A percentile compares a stretch with the other conserved stretches of the same genome.
Conservation (phyloP, 2,888 invertebrate genomes). For the Drosophila anceps region DNA sequence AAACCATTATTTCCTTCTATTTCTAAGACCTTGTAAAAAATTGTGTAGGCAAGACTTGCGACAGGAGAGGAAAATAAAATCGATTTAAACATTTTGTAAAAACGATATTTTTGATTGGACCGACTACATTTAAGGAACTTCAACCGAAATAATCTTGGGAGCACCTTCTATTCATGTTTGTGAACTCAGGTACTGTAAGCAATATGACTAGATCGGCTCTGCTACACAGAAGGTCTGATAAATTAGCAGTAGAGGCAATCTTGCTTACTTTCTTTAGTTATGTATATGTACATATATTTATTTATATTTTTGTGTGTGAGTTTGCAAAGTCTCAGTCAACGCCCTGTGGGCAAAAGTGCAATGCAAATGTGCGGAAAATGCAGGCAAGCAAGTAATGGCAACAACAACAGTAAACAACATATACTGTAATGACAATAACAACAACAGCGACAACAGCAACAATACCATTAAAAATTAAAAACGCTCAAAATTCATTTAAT, state of each 20-base stretch:
- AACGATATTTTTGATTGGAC: no score
- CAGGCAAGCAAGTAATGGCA: conserved; percentile 41
- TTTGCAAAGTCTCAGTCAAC: conserved; percentile 25
- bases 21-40: no score
- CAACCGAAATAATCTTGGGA: no score
- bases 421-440: conserved; percentile 6
- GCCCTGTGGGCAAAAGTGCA: conserved; percentile 45
- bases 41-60: no score
- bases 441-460: conserved; percentile 14
- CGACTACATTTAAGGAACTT: no score
- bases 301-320: background rate
- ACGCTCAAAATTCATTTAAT: conserved; percentile 67
- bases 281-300: background rate
- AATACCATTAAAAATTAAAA: conserved; percentile 63
- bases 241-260: no score
- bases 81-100: no score
- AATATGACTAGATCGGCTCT: background rate
- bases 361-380: conserved; percentile 62
- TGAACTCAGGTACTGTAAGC: no score
- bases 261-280: no score
- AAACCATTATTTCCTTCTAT: no score
- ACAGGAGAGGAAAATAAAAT: no score
- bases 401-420: conserved; percentile 16
- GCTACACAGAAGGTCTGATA: background rate
- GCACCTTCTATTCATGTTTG: no score